phyloP scores from a whole-genome alignment of 53 echinoderm and acorn worm genomes.

The Patiria pectinifera region DNA sequence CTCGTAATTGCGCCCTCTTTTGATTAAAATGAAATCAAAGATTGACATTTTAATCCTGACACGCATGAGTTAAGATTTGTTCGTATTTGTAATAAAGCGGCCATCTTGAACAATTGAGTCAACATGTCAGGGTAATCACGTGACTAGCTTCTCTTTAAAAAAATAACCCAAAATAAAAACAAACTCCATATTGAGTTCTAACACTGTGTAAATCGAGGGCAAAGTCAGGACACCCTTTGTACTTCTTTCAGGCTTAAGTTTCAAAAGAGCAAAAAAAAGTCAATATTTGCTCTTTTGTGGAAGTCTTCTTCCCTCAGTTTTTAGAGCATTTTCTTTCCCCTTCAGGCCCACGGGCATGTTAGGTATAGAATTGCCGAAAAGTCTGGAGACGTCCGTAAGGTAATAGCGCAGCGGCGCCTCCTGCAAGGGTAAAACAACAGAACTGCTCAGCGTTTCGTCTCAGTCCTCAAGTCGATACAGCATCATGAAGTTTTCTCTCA shows the following conservation, averaged over 20 bases:
- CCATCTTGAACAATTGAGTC: too few relatives aligned
- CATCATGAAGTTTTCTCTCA: background rate
- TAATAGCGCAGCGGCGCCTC: conserved; percentile 11
- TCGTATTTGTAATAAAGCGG: too few relatives aligned
- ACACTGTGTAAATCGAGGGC: too few relatives aligned
- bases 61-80: too few relatives aligned
- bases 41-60: too few relatives aligned
- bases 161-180: too few relatives aligned
- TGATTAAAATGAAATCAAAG: too few relatives aligned
- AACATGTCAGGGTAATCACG: too few relatives aligned
- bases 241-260: background rate
- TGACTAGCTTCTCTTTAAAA: too few relatives aligned
- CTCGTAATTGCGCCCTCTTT: too few relatives aligned
- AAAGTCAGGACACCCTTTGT: too few relatives aligned
- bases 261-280: background rate
- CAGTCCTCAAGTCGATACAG: background rate
- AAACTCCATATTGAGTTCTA: too few relatives aligned
- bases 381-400: background rate
- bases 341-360: background rate
- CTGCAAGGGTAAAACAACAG: conserved; percentile 7
- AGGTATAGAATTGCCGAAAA: background rate
- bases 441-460: background rate
- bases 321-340: background rate
- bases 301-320: background rate
- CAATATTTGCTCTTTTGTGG: background rate